phyloP scores from a whole-genome alignment of 2,888 invertebrate species.

The Parochlus steinenii region DNA sequence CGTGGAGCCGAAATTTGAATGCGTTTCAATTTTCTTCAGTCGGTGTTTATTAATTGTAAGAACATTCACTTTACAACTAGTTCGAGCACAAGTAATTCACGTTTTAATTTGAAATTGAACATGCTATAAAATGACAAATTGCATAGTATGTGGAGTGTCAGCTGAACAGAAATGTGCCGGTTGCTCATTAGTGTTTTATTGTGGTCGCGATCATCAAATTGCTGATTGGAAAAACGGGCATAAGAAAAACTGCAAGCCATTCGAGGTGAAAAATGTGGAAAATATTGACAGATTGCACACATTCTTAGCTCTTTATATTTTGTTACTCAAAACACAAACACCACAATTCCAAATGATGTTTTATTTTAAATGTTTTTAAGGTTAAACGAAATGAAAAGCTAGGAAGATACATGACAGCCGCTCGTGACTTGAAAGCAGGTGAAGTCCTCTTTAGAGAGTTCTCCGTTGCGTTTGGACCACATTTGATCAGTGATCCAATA shows the following conservation, averaged over 20 bases:
- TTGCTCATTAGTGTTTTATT: slow-evolving; percentile 51
- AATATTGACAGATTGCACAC: neutral
- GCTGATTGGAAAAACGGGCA: slow-evolving; percentile 52
- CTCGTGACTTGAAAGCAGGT: slow-evolving; percentile 47
- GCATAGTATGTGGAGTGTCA: slow-evolving; percentile 43
- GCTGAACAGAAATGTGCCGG: slow-evolving; percentile 49
- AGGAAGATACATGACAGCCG: slow-evolving; percentile 47
- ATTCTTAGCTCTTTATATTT: no score
- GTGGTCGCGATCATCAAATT: slow-evolving; percentile 53
- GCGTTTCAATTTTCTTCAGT: no score
- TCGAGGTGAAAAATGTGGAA: slow-evolving; percentile 19
- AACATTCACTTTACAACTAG: no score
- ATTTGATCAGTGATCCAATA: slow-evolving; percentile 38
- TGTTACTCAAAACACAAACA: no score
- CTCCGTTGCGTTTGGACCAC: slow-evolving; percentile 50
- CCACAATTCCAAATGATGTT: no score
- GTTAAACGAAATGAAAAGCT: slow-evolving; percentile 31
- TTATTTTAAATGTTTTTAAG: no score
- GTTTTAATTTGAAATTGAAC: no score
- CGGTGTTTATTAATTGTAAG: no score
- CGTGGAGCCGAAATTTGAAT: no score
- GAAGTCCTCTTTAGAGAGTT: slow-evolving; percentile 48
- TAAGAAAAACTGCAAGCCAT: slow-evolving; percentile 40
- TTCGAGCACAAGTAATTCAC: no score
- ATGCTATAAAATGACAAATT: slow-evolving; percentile 23